Percentiles rank a stretch among this genome's conserved stretches.
These are phyloP conservation scores for Cephalopholis sonnerati DNA, from an alignment of 2,113 vertebrate genomes.

Conservation along the genomic window DNA sequence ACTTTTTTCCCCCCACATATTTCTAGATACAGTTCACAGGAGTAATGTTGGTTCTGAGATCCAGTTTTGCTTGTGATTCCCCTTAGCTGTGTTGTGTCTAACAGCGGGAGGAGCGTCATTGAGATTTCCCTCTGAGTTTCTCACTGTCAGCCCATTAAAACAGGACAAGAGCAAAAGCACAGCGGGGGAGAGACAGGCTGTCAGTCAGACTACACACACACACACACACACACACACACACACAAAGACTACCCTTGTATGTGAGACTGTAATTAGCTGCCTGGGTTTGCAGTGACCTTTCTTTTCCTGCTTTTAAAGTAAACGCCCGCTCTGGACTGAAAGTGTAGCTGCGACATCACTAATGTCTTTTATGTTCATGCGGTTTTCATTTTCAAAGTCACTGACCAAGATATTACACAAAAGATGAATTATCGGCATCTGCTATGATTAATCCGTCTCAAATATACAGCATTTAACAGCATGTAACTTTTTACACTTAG, in stretches of 20 bases:
- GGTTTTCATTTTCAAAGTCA: conserved; percentile 25
- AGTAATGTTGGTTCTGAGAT: conserved; percentile 21
- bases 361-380: background rate
- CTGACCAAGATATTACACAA: background rate
- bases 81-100: conserved; percentile 50
- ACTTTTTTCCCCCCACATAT: background rate
- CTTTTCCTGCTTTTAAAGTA: conserved; percentile 44
- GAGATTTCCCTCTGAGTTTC: conserved; percentile 53
- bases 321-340: conserved; percentile 3
- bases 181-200: conserved; percentile 60
- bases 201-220: conserved; percentile 50
- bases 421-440: conserved; percentile 7
- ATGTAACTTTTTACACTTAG: background rate
- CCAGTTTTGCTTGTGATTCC: conserved; percentile 28
- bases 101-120: conserved; percentile 32
- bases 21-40: background rate
- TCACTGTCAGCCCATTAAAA: conserved; percentile 62
- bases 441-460: background rate
- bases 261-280: conserved; percentile 60
- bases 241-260: conserved; percentile 44
- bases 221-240: conserved; percentile 30
- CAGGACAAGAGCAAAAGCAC: conserved; percentile 57
- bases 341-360: conserved; percentile 8
- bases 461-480: background rate
- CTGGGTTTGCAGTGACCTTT: conserved; percentile 62